Evolutionary conservation across 1,140 invertebrate genomes (phyloP).

Genomic region (Mactra quadrangularis): DNA sequence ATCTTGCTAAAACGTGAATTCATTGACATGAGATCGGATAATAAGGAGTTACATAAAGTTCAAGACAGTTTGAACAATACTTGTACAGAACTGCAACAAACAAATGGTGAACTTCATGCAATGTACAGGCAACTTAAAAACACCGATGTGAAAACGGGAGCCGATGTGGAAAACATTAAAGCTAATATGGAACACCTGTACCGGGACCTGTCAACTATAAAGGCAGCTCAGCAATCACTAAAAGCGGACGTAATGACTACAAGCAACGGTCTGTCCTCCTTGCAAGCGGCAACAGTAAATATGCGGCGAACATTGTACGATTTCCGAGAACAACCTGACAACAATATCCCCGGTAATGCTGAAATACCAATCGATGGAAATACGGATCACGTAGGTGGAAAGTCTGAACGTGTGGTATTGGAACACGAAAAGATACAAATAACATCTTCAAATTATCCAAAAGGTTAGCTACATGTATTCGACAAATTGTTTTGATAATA

Average conservation of each 20-base stretch:
- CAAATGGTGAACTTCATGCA: not conserved
- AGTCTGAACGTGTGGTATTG: too few species aligned
- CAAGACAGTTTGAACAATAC: conserved; percentile 37
- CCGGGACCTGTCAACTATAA: conserved; percentile 18
- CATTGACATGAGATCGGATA: conserved; percentile 58
- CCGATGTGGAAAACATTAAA: conserved; percentile 28
- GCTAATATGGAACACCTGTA: conserved; percentile 25
- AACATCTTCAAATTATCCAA: too few species aligned
- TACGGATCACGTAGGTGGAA: too few species aligned
- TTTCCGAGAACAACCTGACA: not conserved
- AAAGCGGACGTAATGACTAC: not conserved
- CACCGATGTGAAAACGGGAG: not conserved
- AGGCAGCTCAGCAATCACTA: conserved; percentile 17
- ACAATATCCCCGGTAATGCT: too few species aligned
- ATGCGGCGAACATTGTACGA: not conserved
- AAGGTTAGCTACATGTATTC: too few species aligned
- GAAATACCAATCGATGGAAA: too few species aligned
- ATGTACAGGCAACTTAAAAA: conserved; percentile 15
- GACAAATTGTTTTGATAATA: too few species aligned
- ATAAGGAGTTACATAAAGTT: conserved; percentile 27
- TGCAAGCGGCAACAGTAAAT: conserved; percentile 6
- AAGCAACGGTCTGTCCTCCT: conserved; percentile 13
- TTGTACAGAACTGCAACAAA: not conserved
- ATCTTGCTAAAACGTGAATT: conserved; percentile 81
- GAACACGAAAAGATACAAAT: too few species aligned